A percentile compares a stretch with the other conserved stretches of the same genome.
These are phyloP conservation scores for Sapayoa aenigma DNA, from an alignment of 2,113 vertebrate species.

Conservation along the genomic window DNA sequence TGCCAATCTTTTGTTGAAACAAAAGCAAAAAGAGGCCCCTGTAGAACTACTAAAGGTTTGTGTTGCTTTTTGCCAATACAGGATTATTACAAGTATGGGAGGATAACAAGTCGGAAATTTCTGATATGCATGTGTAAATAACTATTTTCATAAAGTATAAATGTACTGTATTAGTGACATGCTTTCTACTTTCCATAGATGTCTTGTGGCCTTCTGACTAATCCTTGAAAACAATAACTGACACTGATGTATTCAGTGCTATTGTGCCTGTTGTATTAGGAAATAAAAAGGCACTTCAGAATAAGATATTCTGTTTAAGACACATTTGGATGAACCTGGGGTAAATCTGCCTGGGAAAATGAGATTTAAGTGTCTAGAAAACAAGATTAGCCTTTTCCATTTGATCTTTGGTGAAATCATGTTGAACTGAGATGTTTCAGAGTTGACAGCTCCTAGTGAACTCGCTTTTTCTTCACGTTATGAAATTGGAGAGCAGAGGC, in stretches of 20 bases:
- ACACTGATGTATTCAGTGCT: slow-evolving; percentile 34
- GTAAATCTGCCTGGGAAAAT: slow-evolving; percentile 67
- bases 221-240: slow-evolving; percentile 14
- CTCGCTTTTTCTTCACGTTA: slow-evolving; percentile 64
- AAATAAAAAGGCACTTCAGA: background rate
- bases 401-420: slow-evolving; percentile 63
- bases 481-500: slow-evolving; percentile 55
- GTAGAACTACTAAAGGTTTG: background rate
- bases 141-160: background rate
- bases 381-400: slow-evolving; percentile 66
- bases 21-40: background rate
- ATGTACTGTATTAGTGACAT: background rate
- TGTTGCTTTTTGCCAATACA: background rate
- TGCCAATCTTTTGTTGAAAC: background rate
- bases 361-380: slow-evolving; percentile 70
- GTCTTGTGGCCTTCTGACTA: background rate
- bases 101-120: background rate
- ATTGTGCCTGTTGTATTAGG: slow-evolving; percentile 13
- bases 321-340: slow-evolving; percentile 27
- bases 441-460: slow-evolving; percentile 58
- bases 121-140: background rate
- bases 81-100: background rate
- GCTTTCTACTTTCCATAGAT: background rate
- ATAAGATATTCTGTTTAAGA: slow-evolving; percentile 55
- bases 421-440: slow-evolving; percentile 61